Percentiles rank a stretch among this genome's conserved stretches.
phyloP scores from a whole-genome alignment of 1,140 invertebrate species.

The Odontomachus brunneus region DNA sequence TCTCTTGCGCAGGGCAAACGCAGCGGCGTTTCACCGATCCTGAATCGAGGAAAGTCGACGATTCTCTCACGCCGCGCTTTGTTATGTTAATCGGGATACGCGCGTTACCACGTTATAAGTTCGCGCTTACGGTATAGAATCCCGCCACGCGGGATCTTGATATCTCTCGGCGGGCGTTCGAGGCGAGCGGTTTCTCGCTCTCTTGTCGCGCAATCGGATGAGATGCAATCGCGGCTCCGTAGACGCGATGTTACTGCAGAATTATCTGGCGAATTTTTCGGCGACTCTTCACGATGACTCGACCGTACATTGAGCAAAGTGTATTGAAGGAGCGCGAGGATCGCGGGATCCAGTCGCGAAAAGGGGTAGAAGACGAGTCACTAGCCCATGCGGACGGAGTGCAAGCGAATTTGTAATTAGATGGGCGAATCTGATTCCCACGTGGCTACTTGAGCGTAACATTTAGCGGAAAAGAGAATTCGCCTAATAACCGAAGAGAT shows the following conservation, averaged over 20 bases:
- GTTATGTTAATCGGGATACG: neutral
- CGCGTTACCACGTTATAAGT: neutral
- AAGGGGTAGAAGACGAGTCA: no score
- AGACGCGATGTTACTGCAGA: neutral
- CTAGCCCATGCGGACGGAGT: neutral
- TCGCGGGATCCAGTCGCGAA: no score
- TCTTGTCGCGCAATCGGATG: neutral
- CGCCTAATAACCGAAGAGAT: constrained; percentile 16
- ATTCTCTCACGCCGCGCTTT: neutral
- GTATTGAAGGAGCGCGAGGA: no score
- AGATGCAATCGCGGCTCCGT: constrained; percentile 29
- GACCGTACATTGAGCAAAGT: no score
- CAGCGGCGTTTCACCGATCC: neutral
- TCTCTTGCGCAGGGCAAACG: neutral
- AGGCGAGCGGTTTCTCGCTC: neutral
- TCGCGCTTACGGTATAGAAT: neutral
- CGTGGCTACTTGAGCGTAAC: neutral
- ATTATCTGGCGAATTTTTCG: neutral
- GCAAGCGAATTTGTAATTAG: neutral
- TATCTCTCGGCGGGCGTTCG: constrained; percentile 9
- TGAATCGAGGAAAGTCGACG: neutral
- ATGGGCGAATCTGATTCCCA: neutral
- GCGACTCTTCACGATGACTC: no score
- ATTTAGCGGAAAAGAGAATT: constrained; percentile 35
- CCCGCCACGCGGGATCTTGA: neutral